Conservation (phyloP, 2,113 vertebrate species). For the Burhinus oedicnemus region DNA sequence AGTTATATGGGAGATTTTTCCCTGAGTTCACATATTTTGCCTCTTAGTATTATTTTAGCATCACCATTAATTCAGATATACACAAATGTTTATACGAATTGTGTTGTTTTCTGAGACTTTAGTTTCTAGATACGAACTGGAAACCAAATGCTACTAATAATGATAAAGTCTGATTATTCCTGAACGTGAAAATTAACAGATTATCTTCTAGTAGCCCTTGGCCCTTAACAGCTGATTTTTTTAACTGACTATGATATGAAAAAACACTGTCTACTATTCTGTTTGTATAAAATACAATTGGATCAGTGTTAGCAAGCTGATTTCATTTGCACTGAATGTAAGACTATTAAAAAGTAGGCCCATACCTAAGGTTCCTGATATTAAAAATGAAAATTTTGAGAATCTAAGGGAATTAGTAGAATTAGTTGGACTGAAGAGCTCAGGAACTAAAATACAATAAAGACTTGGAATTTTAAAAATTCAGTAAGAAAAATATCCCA, state of each 20-base stretch:
- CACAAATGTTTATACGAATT: not conserved
- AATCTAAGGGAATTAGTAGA: not conserved
- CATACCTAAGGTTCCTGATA: not conserved
- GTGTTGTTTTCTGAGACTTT: not conserved
- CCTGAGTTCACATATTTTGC: not conserved
- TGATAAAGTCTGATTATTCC: not conserved
- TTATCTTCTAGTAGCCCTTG: not conserved
- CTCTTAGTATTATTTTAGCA: not conserved
- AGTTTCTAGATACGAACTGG: not conserved
- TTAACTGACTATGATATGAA: not conserved
- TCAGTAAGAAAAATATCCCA: not conserved
- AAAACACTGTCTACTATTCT: not conserved
- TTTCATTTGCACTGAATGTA: not conserved
- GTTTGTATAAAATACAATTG: not conserved
- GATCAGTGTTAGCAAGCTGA: not conserved
- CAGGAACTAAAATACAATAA: not conserved
- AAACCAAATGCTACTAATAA: not conserved
- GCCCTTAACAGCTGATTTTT: not conserved
- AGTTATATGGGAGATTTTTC: not conserved
- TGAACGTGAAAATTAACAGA: not conserved
- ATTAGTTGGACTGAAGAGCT: not conserved
- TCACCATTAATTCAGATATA: not conserved
- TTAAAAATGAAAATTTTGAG: not conserved
- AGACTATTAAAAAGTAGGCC: not conserved
- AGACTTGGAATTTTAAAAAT: not conserved